These are phyloP conservation scores for Willowsia nigromaculata DNA, from an alignment of 2,888 invertebrate species.

Conservation along the genomic window DNA sequence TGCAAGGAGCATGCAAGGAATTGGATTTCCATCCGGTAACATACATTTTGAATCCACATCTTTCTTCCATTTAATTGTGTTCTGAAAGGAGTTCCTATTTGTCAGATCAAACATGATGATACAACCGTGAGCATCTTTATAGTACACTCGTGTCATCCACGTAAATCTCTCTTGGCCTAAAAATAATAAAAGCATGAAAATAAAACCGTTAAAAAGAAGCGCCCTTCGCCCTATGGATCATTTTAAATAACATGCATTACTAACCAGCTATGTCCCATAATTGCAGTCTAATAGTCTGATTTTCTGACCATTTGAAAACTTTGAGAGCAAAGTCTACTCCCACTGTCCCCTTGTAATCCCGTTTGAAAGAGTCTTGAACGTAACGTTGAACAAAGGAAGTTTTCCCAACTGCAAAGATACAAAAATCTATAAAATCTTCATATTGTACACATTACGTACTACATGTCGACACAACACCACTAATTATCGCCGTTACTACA, in stretches of 20 bases:
- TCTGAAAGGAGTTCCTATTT: conserved; percentile 83
- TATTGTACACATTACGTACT: background rate
- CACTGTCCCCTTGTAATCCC: conserved; percentile 83
- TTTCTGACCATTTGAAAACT: conserved; percentile 83
- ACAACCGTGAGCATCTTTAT: conserved; percentile 83
- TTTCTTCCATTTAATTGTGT: conserved; percentile 84
- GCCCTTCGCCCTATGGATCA: too few relatives aligned
- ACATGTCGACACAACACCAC: background rate
- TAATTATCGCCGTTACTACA: too few relatives aligned
- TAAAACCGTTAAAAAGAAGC: too few relatives aligned
- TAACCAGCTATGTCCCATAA: conserved; percentile 84
- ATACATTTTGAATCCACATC: conserved; percentile 83
- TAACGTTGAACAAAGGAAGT: conserved; percentile 84
- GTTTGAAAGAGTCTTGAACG: conserved; percentile 82
- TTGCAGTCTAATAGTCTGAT: conserved; percentile 83
- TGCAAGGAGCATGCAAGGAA: conserved; percentile 83
- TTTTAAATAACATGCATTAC: background rate
- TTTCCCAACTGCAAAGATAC: conserved; percentile 80
- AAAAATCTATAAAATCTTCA: too few relatives aligned
- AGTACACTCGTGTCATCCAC: conserved; percentile 84
- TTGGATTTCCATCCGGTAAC: conserved; percentile 82
- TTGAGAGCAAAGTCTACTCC: conserved; percentile 84
- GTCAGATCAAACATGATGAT: conserved; percentile 83
- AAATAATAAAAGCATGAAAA: conserved; percentile 47
- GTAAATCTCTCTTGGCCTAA: conserved; percentile 84